Conservation (phyloP, 2,888 invertebrate genomes). For the Leptinotarsa peninsularis region DNA sequence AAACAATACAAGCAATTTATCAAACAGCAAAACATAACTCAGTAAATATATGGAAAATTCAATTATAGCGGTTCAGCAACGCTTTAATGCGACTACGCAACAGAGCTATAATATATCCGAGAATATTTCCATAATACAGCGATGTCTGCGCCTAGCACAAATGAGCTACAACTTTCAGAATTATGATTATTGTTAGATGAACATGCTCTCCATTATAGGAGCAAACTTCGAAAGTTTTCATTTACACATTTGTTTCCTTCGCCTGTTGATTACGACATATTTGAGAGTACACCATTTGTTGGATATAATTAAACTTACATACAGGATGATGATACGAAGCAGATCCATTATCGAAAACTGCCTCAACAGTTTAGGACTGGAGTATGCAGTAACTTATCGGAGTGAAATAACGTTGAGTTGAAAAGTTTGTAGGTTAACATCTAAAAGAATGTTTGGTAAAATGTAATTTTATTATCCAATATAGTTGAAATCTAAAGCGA, state of each 20-base stretch:
- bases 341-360: too few relatives aligned
- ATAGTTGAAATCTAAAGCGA: too few relatives aligned
- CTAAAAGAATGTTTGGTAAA: too few relatives aligned
- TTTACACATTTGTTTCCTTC: slow-evolving; percentile 14
- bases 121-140: slow-evolving; percentile 25
- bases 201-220: slow-evolving; percentile 30
- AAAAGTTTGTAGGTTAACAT: too few relatives aligned
- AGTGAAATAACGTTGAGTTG: too few relatives aligned
- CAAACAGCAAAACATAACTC: slow-evolving; percentile 9
- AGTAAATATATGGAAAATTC: slow-evolving; percentile 19
- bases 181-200: slow-evolving; percentile 37
- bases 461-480: too few relatives aligned
- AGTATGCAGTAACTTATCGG: too few relatives aligned
- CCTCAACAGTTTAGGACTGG: too few relatives aligned
- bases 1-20: slow-evolving; percentile 8
- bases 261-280: slow-evolving; percentile 19
- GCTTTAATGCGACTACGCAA: slow-evolving; percentile 19
- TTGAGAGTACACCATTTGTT: not conserved
- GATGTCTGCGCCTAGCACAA: slow-evolving; percentile 16
- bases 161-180: slow-evolving; percentile 31
- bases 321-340: not conserved
- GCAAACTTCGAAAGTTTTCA: slow-evolving; percentile 30
- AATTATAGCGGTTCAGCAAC: slow-evolving; percentile 23
- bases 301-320: not conserved
- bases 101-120: slow-evolving; percentile 17